Evolutionary conservation across 2,113 vertebrate genomes (phyloP), one percentile per base, ranked within the genome.

Genomic region (Boleophthalmus pectinirostris): DNA sequence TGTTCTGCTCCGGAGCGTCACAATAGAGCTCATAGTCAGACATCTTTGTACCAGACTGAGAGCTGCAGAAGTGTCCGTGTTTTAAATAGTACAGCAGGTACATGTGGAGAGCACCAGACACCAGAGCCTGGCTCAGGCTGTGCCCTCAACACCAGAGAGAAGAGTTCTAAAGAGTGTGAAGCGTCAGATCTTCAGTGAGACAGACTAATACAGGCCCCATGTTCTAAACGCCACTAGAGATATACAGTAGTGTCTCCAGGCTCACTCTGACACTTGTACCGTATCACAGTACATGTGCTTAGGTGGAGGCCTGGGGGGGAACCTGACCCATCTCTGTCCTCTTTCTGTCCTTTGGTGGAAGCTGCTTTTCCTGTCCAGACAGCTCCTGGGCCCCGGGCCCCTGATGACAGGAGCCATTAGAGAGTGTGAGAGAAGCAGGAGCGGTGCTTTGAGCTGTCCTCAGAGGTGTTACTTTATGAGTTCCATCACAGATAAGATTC

Each of bases 401-500:
- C 0, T 79, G 51, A 79, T 77, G 69, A 61, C 3, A 53, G 69
- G 51, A 10, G 45, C 74, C 72, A 8, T 78, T 69, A 58, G 63
- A 77, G 77, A 58, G 61, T 64, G 61, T 64, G 61, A 38, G 65
- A 66, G 63, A 11, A 43, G 33, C 63, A 38, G 33, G 16, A 65
- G 38, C 38, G 21, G n/a, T 21, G 2, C 38, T 87, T 87, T 85
- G 86, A 87, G 81, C 76, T 60, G 78, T 49, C 9, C 20, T 64
- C 61, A 23, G 0, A 75, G 77, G 86, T 84, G 83, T 82, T 69
- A 70, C 79, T 88, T 88, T 88, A 88, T 2, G 60, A 61, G 46
- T 7, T 16, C 6, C 13, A 65, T 70, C 61, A 81, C 35, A 85
- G 86, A 83, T 83, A 88, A 82, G 83, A 85, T 84, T 85, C 83